A percentile compares a stretch with the other conserved stretches of the same genome.
These are phyloP conservation scores for Lordiphosa fenestrarum DNA, from an alignment of 2,888 invertebrate genomes.

Conservation along the genomic window DNA sequence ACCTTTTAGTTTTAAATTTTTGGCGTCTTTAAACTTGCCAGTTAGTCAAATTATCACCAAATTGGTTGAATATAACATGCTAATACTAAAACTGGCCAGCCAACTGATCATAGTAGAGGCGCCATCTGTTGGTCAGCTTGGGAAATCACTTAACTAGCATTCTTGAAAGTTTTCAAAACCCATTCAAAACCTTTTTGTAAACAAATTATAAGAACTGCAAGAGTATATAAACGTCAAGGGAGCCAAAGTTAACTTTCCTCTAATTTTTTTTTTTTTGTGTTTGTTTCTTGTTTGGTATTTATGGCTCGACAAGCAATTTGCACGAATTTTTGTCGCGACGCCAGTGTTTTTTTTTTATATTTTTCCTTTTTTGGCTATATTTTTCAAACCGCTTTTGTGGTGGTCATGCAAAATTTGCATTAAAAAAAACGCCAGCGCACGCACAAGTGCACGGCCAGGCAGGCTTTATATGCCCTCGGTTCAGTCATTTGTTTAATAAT, in stretches of 20 bases:
- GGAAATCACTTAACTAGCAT: no score
- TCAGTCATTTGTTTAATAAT: conserved; percentile 34
- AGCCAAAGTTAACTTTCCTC: not conserved
- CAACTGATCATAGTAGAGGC: no score
- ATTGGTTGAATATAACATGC: no score
- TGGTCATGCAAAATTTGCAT: conserved; percentile 49
- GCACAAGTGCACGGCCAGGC: conserved; percentile 21
- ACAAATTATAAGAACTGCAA: no score
- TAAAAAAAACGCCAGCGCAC: conserved; percentile 33
- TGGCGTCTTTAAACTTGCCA: no score
- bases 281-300: conserved; percentile 12
- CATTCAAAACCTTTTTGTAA: no score
- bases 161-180: no score
- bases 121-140: no score
- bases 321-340: conserved; percentile 28
- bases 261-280: conserved; percentile 1
- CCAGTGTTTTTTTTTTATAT: not conserved
- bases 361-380: conserved; percentile 14
- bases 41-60: no score
- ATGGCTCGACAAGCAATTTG: conserved; percentile 38
- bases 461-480: conserved; percentile 11
- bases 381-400: conserved; percentile 30
- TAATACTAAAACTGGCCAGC: no score
- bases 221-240: no score
- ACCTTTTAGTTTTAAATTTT: no score